These are phyloP conservation scores for Mystacides longicornis DNA, from an alignment of 2,888 invertebrate genomes.

Conservation along the genomic window DNA sequence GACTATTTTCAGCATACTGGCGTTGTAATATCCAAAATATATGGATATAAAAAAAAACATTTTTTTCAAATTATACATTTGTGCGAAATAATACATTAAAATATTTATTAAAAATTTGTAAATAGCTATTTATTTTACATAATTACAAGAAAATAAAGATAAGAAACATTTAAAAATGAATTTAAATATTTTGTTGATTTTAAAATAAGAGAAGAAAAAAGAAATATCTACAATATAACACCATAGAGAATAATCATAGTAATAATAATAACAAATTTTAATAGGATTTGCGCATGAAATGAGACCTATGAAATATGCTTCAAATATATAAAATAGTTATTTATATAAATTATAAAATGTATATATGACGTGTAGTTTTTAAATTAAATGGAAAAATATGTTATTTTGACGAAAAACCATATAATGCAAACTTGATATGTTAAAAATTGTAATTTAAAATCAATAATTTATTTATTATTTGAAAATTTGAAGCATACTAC, in stretches of 20 bases:
- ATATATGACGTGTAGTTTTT: neutral
- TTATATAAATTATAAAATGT: neutral
- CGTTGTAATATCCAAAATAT: neutral
- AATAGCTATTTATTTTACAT: neutral
- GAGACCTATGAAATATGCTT: slow-evolving; percentile 2
- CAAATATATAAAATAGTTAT: too few relatives aligned
- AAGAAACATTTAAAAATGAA: neutral
- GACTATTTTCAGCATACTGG: neutral
- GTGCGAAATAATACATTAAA: neutral
- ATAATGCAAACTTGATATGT: too few relatives aligned
- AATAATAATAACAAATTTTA: slow-evolving; percentile 7
- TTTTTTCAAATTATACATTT: neutral
- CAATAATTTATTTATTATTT: too few relatives aligned
- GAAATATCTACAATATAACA: slow-evolving; percentile 1
- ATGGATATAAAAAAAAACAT: neutral
- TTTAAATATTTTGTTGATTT: too few relatives aligned
- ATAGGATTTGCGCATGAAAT: slow-evolving; percentile 1
- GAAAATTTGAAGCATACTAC: neutral
- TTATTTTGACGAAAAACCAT: too few relatives aligned
- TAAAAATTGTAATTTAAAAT: too few relatives aligned
- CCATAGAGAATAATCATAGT: slow-evolving; percentile 7
- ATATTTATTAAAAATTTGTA: neutral
- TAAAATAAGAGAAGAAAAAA: neutral
- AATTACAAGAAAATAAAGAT: neutral
- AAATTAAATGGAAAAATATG: neutral